Conservation (phyloP, 2,113 vertebrate genomes). For the Aplodontia rufa region DNA sequence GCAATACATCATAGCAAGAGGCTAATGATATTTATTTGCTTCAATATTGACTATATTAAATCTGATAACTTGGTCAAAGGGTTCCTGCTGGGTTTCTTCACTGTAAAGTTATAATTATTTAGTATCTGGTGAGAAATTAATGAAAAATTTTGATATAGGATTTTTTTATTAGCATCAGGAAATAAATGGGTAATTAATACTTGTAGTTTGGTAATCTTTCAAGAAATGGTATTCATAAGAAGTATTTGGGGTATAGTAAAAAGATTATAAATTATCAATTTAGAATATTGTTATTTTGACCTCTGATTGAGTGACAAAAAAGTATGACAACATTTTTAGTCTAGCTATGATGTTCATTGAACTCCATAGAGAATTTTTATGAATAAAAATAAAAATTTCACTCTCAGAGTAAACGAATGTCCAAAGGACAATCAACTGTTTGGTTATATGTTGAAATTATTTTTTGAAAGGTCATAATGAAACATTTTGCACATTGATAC, state of each 20-base stretch:
- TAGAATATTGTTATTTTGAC: not conserved
- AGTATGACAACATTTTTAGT: not conserved
- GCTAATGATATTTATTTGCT: not conserved
- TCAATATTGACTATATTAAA: not conserved
- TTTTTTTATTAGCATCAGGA: constrained; percentile 7
- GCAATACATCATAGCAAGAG: not conserved
- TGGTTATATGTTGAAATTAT: not conserved
- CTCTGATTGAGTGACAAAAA: not conserved
- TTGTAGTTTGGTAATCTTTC: not conserved
- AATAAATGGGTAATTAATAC: constrained; percentile 36
- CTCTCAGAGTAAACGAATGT: not conserved
- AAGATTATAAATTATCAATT: not conserved
- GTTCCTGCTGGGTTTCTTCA: not conserved
- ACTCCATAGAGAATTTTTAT: not conserved
- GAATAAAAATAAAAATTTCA: constrained; percentile 2
- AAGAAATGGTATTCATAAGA: not conserved
- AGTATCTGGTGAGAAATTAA: not conserved
- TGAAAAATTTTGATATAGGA: not conserved
- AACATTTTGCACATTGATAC: not conserved
- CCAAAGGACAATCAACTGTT: not conserved
- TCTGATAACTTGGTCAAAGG: not conserved
- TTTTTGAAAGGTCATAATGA: not conserved
- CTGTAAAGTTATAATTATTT: not conserved
- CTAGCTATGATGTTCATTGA: not conserved
- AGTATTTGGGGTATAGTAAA: not conserved